phyloP scores from a whole-genome alignment of 2,113 vertebrate species.

The Carollia perspicillata region DNA sequence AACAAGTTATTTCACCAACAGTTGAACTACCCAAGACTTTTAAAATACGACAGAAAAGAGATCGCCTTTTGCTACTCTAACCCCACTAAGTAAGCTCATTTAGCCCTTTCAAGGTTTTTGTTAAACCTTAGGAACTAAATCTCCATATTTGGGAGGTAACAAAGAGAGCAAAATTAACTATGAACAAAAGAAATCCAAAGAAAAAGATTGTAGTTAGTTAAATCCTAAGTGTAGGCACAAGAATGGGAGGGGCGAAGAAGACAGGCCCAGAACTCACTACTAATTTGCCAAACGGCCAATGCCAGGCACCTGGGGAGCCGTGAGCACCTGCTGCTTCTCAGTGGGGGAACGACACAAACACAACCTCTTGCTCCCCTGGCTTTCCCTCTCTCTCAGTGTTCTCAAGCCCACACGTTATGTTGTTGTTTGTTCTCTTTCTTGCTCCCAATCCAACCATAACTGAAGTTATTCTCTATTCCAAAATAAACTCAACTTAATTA shows the following conservation, averaged over 20 bases:
- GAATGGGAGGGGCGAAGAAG: background rate
- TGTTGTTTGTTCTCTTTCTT: background rate
- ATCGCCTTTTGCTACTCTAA: background rate
- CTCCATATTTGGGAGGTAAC: background rate
- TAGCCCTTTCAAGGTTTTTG: background rate
- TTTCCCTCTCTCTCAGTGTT: background rate
- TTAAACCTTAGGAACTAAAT: background rate
- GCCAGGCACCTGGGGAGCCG: background rate
- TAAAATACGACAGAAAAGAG: background rate
- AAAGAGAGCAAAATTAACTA: background rate
- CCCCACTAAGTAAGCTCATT: background rate
- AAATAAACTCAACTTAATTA: constrained; percentile 33
- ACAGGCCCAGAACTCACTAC: background rate
- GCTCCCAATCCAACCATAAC: background rate
- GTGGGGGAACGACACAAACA: background rate
- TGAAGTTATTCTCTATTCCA: constrained; percentile 36
- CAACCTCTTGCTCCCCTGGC: background rate
- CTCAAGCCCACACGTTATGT: background rate
- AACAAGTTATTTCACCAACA: background rate
- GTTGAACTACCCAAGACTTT: background rate
- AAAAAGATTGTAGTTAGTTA: background rate
- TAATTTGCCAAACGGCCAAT: background rate
- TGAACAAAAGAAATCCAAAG: background rate
- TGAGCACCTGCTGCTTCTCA: background rate
- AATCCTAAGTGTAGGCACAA: background rate